phyloP scores from a whole-genome alignment of 2,113 vertebrate species.

The Ceyx melanurus region DNA sequence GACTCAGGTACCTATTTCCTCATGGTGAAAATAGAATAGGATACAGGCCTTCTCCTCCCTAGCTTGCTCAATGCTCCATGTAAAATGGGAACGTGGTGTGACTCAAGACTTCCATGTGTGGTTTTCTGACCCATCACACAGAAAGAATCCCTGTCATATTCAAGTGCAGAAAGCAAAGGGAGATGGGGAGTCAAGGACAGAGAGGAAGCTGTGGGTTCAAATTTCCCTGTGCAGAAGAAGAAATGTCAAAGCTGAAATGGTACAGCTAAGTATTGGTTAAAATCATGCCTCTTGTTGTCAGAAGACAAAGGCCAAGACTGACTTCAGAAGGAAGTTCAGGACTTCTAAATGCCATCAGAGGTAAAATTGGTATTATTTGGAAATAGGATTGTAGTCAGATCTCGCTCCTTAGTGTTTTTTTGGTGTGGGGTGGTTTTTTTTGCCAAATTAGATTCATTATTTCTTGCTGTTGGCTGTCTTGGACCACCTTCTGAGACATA shows the following conservation, averaged over 20 bases:
- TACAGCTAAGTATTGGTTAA: neutral
- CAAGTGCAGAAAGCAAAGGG: neutral
- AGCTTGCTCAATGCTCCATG: neutral
- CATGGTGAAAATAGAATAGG: neutral
- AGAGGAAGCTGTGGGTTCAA: neutral
- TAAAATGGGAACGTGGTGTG: neutral
- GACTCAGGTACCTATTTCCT: neutral
- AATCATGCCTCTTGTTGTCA: neutral
- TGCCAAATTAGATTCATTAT: neutral
- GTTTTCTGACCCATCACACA: neutral
- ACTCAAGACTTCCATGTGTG: neutral
- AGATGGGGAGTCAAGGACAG: neutral
- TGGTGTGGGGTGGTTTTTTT: neutral
- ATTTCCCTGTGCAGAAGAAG: neutral
- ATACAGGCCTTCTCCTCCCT: neutral
- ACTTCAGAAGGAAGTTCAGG: neutral
- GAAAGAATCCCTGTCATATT: neutral
- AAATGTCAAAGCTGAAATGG: neutral
- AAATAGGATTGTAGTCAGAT: neutral
- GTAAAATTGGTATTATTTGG: neutral
- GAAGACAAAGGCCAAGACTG: neutral
- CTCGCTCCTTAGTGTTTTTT: neutral
- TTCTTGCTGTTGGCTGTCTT: neutral
- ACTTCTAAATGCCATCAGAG: neutral
- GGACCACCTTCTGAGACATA: neutral